Percentiles rank a stretch among this genome's conserved stretches.
phyloP scores from a whole-genome alignment of 2,797 vertebrate genomes.

The Propithecus deckenii region DNA sequence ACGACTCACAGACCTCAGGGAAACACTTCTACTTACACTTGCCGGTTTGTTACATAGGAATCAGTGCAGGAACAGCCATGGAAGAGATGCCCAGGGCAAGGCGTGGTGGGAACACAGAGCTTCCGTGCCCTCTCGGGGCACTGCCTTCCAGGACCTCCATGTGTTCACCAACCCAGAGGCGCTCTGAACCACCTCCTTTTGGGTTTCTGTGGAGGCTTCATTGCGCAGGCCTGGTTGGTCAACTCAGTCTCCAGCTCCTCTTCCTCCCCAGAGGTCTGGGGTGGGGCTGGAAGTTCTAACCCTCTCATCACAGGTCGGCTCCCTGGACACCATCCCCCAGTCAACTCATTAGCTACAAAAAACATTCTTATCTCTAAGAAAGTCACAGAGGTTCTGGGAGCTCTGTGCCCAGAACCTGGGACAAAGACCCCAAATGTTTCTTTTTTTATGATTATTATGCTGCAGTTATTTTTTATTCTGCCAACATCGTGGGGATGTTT shows the following conservation, averaged over 20 bases:
- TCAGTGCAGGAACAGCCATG: neutral
- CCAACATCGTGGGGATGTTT: neutral
- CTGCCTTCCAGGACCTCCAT: neutral
- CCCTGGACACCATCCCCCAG: neutral
- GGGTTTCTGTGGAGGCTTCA: too few relatives aligned
- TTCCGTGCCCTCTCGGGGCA: fast-evolving
- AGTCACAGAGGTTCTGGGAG: neutral
- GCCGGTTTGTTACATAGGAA: neutral
- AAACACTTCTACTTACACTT: neutral
- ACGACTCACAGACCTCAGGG: neutral
- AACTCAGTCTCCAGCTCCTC: neutral
- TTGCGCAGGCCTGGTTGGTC: neutral
- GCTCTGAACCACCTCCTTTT: neutral
- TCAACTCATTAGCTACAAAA: neutral
- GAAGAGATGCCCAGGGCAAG: neutral
- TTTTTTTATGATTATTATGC: neutral
- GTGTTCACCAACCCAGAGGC: too few relatives aligned
- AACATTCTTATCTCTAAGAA: neutral
- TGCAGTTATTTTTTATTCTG: neutral
- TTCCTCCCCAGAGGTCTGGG: neutral
- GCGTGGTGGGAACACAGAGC: too few relatives aligned
- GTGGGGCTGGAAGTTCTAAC: neutral
- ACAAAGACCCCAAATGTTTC: neutral
- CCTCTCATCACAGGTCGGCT: neutral
- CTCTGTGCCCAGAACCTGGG: neutral